A percentile compares a stretch with the other conserved stretches of the same genome.
These are phyloP conservation scores for Antitype chi DNA, from an alignment of 2,888 invertebrate genomes.

Conservation along the genomic window DNA sequence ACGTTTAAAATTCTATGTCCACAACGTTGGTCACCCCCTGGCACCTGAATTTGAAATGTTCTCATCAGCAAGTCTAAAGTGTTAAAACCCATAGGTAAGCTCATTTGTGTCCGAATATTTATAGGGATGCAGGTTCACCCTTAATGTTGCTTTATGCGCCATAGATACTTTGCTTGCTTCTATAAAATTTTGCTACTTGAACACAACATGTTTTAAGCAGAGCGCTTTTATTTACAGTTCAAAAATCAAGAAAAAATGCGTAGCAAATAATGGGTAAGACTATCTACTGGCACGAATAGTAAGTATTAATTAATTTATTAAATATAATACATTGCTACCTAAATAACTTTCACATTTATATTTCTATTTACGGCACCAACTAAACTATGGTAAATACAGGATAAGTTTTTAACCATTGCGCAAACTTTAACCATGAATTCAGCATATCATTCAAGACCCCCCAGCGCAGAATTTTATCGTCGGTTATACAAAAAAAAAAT, in stretches of 20 bases:
- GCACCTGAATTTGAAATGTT: conserved; percentile 69
- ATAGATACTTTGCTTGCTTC: conserved; percentile 20
- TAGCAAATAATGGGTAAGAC: background rate
- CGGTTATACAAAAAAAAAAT: too few relatives aligned
- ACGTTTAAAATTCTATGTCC: conserved; percentile 53
- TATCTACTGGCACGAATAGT: background rate
- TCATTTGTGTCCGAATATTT: conserved; percentile 67
- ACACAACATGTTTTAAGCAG: background rate
- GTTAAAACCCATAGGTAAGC: conserved; percentile 68
- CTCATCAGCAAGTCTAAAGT: conserved; percentile 72
- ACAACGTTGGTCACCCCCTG: conserved; percentile 43
- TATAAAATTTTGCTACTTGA: background rate
- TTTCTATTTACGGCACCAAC: background rate
- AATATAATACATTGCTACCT: background rate
- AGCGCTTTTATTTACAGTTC: background rate
- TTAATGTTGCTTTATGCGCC: conserved; percentile 28
- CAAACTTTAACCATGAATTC: too few relatives aligned
- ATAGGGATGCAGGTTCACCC: conserved; percentile 51
- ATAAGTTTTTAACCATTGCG: too few relatives aligned
- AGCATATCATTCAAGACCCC: too few relatives aligned
- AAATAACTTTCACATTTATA: background rate
- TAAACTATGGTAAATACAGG: background rate
- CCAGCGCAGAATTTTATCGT: too few relatives aligned
- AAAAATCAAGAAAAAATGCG: background rate
- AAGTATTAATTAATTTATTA: background rate